Percentiles rank a stretch among this genome's conserved stretches.
phyloP scores from a whole-genome alignment of 64 coral and sea anemone species.

The Pachyseris speciosa region DNA sequence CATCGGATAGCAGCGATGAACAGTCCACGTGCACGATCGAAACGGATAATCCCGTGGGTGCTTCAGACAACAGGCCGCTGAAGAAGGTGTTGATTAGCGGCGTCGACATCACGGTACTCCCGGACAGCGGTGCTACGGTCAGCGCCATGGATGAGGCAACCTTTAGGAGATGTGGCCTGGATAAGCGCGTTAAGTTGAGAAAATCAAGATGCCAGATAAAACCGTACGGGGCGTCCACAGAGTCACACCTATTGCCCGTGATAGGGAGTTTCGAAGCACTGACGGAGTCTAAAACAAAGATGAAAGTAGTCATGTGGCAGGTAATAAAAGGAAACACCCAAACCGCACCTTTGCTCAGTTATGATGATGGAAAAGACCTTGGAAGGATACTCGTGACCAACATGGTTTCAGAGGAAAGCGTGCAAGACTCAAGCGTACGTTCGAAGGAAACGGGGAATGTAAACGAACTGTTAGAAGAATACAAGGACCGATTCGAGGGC shows the following conservation, averaged over 20 bases:
- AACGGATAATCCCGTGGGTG: background rate
- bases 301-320: background rate
- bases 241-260: background rate
- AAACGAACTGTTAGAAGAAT: too few relatives aligned
- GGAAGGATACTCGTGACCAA: background rate
- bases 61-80: too few relatives aligned
- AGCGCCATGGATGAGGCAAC: background rate
- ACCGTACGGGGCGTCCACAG: background rate
- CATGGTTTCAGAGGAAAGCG: too few relatives aligned
- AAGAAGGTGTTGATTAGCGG: background rate
- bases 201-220: slow-evolving; percentile 23
- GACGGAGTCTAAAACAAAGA: background rate
- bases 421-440: too few relatives aligned
- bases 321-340: slow-evolving; percentile 8
- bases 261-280: background rate
- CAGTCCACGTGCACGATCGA: background rate
- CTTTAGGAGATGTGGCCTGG: background rate
- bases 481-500: too few relatives aligned
- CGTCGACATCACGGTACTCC: background rate
- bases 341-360: background rate
- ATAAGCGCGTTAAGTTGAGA: background rate
- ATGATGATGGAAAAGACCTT: background rate
- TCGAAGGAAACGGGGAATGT: too few relatives aligned
- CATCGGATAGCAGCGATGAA: background rate
- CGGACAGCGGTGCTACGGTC: background rate